Base-by-base conservation (phyloP, 2,888 invertebrate genomes). In the Elegia similella region DNA sequence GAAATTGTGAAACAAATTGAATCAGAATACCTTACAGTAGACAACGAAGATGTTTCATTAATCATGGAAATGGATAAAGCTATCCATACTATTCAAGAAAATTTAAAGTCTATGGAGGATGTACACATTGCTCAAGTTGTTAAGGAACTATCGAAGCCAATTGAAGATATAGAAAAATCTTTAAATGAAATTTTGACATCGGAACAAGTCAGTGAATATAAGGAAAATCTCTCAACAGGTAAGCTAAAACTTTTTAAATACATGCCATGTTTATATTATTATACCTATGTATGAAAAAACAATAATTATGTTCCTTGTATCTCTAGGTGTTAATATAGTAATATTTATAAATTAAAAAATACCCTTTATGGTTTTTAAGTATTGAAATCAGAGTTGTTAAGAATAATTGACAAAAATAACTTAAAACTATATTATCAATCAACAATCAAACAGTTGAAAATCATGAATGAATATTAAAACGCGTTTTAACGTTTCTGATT, bases 311-410 rank as follows among this genome's bases (percentile, higher is more conserved):
- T 70, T 66, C 60, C 23, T 23, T 23, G 23, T 23, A 23, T 73
- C 82, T 83, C 47, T 83, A 83, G 82, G 81, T 80, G 52, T 82
- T 46, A 83, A 82, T 79, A 78, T 79, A 78, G 75, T 1, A 81
- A 82, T 72, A 68, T 80, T 30, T 72, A 72, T 72, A 72, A 74
- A 0, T 64, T 81, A 72, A 79, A 81, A 69, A 66, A 60, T 34
- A 74, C 75, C 16, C 66, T 82, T 55, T 70, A 78, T 65, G 72
- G 53, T 80, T 82, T 59, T 58, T 80, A 56, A 67, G 62, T 46
- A 71, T 75, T 52, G 68, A 76, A 63, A 58, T 56, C 72, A 50
- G 59, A 59, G 30, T 46, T 56, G 42, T 67, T 67, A 3, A 42
- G 65, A 46, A 48, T 67, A 32, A 62, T 77, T 42, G 60, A 52